Base-by-base conservation (phyloP, 2,888 invertebrate genomes). In the Apamea epomidion region DNA sequence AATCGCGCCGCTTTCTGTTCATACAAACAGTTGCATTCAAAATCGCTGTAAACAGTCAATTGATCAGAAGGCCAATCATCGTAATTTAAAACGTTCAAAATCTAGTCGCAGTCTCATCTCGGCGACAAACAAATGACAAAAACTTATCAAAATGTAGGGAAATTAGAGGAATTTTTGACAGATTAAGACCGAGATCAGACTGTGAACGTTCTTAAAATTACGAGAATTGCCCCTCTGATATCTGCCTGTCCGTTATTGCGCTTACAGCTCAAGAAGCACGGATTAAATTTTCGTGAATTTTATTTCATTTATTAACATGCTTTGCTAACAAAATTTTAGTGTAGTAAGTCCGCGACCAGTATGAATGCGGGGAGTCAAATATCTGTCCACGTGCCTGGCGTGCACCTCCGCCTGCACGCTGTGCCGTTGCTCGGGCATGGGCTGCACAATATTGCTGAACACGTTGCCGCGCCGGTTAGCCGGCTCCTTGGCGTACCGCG, bases 371-470 rank as follows among this genome's bases (percentile, higher is more conserved):
- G 7, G 25, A 67, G 37, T 16, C 16, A n/a, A 67, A 16, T 18
- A 48, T n/a, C n/a, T 7, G 21, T 79, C 1, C 7, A 25, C 25
- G 45, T 60, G 95, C 96, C 97, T 95, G 90, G 98, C 98, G 91
- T 98, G 98, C 18, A 98, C 97, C 93, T 98, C 98, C 0, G 98
- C 98, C 94, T 98, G 98, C 62, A 98, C 98, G 80, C 97, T 97
- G 92, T 97, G 97, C 0, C 96, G 94, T 69, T 97, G 97, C 81
- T 97, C 97, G 85, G 95, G 97, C 92, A 98, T 97, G n/a, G 99
- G 99, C 93, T 99, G 98, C 81, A 99, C 97, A 91, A 99, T 99
- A 93, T 98, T 98, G 75, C 98, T 98, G 94, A 99, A 99, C 84
- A 99, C 98, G 96, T 99, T 99, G 29, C 98, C 98, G 86, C 98